Base-by-base conservation (phyloP, 2,888 invertebrate species). In the Minunthozetes semirufus region DNA sequence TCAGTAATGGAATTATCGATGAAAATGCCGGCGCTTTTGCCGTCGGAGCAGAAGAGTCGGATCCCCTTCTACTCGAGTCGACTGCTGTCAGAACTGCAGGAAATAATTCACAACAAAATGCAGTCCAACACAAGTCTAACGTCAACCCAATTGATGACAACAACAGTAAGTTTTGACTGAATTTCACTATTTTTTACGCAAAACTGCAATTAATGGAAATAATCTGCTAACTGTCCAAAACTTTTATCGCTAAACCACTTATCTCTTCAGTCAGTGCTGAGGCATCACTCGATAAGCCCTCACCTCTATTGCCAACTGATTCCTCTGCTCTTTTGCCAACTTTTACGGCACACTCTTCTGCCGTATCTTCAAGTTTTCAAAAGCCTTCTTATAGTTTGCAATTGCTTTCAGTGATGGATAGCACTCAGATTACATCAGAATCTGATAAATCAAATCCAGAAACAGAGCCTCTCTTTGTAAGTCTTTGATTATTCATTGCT, bases 61-160 rank as follows among this genome's bases (percentile, higher is more conserved):
- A 70, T 70, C 6, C 70, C 70, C 4, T 70, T 70, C 48, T 70
- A 70, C n/a, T 70, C 70, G 48, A 70, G 70, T 48, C 70, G 70
- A 70, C 46, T 70, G 70, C 27, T 70, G 27, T 70, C 70, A 25
- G 70, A 70, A 46, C 46, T 70, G 27, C 70, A 70, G 70, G 70
- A 70, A 70, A 70, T 70, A 22, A 53, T 56, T 56, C 38, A 72
- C 42, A 72, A 59, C 72, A 72, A 53, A 33, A 59, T 56, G 22
- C n/a, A 59, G n/a, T n/a, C 25, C 53, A 72, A 48, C 29, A 53
- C 48, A 71, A 71, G 48, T 29, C 25, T 29, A 15, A 27, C 50
- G 53, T 1, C 53, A 13, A 33, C 19, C 50, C 70, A 27, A 42
- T n/a, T 17, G 46, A 19, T 48, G 17, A 48, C 25, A 71, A 42